Percentiles rank a stretch among this genome's conserved stretches.
Evolutionary conservation across 1,140 invertebrate genomes (phyloP).

Genomic region (Anastrepha obliqua): DNA sequence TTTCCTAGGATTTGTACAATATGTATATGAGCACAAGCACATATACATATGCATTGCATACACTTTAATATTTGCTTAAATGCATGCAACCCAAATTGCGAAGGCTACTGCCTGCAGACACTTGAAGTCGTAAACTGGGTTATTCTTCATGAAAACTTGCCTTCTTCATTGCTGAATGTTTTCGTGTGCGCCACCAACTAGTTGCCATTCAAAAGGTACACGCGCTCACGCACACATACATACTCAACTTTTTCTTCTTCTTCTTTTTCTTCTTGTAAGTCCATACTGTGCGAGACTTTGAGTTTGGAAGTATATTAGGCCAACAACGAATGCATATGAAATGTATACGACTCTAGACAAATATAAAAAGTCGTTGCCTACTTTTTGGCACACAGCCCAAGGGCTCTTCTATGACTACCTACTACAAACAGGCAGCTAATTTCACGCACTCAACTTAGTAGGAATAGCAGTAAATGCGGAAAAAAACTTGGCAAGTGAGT

Average conservation of each 20-base stretch:
- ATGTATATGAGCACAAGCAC: not conserved
- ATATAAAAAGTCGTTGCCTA: slow-evolving; percentile 20
- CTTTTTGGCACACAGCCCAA: slow-evolving; percentile 7
- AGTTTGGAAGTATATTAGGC: not conserved
- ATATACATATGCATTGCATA: not conserved
- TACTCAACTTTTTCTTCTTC: too few relatives aligned
- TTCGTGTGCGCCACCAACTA: not conserved
- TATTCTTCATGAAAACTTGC: not conserved
- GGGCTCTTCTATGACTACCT: not conserved
- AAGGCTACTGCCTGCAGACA: not conserved
- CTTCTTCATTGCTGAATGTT: not conserved
- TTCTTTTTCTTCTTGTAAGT: too few relatives aligned
- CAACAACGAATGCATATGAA: not conserved
- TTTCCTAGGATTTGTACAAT: not conserved
- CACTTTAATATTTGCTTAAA: slow-evolving; percentile 13
- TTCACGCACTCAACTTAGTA: slow-evolving; percentile 25
- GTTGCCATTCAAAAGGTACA: too few relatives aligned
- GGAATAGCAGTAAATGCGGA: not conserved
- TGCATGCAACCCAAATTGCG: slow-evolving; percentile 18
- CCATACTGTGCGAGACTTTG: too few relatives aligned
- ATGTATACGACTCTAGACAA: not conserved
- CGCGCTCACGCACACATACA: too few relatives aligned
- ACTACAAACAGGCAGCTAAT: slow-evolving; percentile 14
- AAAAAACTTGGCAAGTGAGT: not conserved
- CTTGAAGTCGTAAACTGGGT: slow-evolving; percentile 14